Percentiles rank a stretch among this genome's conserved stretches.
These are phyloP conservation scores for Elymnias hypermnestra DNA, from an alignment of 1,140 invertebrate genomes.

Conservation along the genomic window DNA sequence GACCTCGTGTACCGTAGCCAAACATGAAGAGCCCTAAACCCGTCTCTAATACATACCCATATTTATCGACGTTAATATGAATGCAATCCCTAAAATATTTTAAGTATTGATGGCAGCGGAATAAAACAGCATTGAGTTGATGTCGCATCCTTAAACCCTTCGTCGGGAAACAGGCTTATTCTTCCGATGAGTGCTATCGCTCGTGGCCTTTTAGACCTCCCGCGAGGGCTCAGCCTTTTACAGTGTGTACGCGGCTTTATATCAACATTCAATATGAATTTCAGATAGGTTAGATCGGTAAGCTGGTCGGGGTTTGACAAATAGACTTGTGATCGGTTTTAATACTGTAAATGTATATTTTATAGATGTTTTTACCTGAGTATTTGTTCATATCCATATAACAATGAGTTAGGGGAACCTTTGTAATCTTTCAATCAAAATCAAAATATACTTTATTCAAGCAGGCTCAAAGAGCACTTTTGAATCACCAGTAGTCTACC, in stretches of 20 bases:
- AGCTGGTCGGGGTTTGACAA: conserved; percentile 53
- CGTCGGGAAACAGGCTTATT: conserved; percentile 74
- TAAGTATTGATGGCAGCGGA: conserved; percentile 72
- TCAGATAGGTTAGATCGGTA: conserved; percentile 66
- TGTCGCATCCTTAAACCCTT: conserved; percentile 62
- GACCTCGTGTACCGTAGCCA: no score
- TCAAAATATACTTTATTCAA: no score
- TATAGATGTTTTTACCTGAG: conserved; percentile 5
- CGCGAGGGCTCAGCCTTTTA: conserved; percentile 66
- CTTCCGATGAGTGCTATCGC: conserved; percentile 69
- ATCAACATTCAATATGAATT: conserved; percentile 67
- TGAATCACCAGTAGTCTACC: no score
- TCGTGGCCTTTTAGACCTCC: conserved; percentile 55
- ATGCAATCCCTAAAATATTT: conserved; percentile 48
- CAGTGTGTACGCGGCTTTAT: conserved; percentile 62
- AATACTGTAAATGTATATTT: conserved; percentile 6
- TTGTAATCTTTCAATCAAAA: no score
- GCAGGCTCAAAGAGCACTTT: no score
- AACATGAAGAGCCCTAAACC: no score
- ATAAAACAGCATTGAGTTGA: conserved; percentile 71
- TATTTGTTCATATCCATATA: no score
- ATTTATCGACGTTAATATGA: no score
- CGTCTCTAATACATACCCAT: no score
- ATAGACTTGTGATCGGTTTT: conserved; percentile 38
- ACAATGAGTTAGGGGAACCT: no score